Evolutionary conservation across 2,888 invertebrate genomes (phyloP).

Genomic region (Pristionchus fissidentatus): DNA sequence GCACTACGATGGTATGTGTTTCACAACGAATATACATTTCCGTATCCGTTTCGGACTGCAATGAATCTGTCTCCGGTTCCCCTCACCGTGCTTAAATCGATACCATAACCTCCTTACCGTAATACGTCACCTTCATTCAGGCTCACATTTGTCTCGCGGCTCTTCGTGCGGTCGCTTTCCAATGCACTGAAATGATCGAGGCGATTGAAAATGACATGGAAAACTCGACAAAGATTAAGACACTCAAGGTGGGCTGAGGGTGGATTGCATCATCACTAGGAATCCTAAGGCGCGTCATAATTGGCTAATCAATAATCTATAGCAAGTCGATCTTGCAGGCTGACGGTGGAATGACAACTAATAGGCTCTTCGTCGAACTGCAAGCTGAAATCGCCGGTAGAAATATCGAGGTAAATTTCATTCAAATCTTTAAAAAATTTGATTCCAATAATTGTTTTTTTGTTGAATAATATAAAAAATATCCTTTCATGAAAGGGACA

Average conservation of each 20-base stretch:
- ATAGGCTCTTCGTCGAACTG: slow-evolving; percentile 92
- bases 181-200: slow-evolving; percentile 85
- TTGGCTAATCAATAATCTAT: neutral
- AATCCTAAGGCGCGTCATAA: neutral
- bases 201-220: slow-evolving; percentile 71
- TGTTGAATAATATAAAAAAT: neutral
- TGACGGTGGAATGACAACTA: slow-evolving; percentile 93
- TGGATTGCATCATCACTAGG: too few relatives aligned
- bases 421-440: slow-evolving; percentile 45
- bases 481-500: neutral
- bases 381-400: slow-evolving; percentile 94
- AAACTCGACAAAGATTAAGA: slow-evolving; percentile 58
- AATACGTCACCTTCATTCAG: slow-evolving; percentile 45
- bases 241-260: slow-evolving; percentile 65
- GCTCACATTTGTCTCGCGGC: slow-evolving; percentile 91
- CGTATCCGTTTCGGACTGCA: slow-evolving; percentile 78
- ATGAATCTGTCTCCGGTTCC: neutral
- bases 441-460: neutral
- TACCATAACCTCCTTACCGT: neutral
- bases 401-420: slow-evolving; percentile 83
- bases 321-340: slow-evolving; percentile 80
- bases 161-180: slow-evolving; percentile 94
- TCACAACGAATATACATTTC: too few relatives aligned
- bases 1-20: slow-evolving; percentile 56
- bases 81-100: neutral